phyloP scores from a whole-genome alignment of 2,888 invertebrate species.

The Elysia crispata region DNA sequence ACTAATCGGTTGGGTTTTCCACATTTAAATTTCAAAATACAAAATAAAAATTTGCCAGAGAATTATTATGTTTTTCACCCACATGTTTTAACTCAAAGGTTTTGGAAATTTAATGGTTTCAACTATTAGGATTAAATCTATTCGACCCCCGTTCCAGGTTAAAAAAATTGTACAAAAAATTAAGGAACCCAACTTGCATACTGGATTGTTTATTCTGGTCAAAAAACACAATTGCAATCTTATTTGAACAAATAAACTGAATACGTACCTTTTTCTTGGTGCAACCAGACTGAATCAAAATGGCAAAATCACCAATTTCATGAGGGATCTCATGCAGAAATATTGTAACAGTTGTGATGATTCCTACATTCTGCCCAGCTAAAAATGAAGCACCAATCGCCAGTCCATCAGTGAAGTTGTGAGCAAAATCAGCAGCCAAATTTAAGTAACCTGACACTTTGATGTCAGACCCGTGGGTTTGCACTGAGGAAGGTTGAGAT shows the following conservation, averaged over 20 bases:
- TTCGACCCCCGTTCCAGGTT: no score
- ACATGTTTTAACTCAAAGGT: no score
- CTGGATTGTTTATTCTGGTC: no score
- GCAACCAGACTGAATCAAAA: conserved; percentile 97
- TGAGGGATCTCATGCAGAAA: conserved; percentile 99
- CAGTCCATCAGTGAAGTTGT: conserved; percentile 99
- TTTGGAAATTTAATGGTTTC: not conserved
- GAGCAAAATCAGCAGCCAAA: conserved; percentile 97
- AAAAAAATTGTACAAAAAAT: no score
- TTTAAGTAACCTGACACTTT: conserved; percentile 96
- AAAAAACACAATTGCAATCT: no score
- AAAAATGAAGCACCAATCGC: conserved; percentile 99
- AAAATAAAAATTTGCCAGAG: no score
- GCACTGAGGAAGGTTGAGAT: not conserved
- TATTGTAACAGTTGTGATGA: conserved; percentile 94
- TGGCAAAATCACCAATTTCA: conserved; percentile 99
- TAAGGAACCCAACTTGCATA: no score
- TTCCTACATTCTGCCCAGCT: conserved; percentile 86
- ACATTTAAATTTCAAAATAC: no score
- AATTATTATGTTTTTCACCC: no score
- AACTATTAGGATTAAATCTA: not conserved
- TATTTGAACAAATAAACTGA: not conserved
- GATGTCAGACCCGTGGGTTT: conserved; percentile 76
- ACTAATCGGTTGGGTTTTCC: no score
- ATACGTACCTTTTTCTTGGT: conserved; percentile 87